Evolutionary conservation across 2,888 invertebrate genomes (phyloP).

Genomic region (Laspeyria flexula): DNA sequence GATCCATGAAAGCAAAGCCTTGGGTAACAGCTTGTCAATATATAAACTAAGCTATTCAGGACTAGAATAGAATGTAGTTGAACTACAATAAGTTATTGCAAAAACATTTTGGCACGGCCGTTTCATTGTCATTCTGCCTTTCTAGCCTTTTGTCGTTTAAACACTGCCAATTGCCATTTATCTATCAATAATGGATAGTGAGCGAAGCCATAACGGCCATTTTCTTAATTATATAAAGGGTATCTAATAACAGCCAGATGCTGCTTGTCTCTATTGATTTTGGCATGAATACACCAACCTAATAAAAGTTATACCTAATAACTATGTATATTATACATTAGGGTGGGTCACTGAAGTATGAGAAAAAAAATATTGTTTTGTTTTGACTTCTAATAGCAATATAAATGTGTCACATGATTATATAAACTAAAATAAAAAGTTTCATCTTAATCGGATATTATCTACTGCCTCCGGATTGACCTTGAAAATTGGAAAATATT

Average conservation of each 20-base stretch:
- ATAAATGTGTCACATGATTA: no score
- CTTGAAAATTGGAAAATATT: no score
- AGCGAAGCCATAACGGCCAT: neutral
- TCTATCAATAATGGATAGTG: neutral
- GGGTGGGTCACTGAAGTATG: no score
- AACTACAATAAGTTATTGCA: neutral
- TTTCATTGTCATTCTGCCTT: neutral
- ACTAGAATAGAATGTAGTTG: neutral
- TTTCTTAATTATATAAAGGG: neutral
- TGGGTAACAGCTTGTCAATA: neutral
- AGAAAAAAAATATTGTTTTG: no score
- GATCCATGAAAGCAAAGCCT: no score
- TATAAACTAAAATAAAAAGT: no score
- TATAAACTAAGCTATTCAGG: neutral
- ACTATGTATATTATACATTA: no score
- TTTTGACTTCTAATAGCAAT: no score
- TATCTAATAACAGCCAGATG: neutral
- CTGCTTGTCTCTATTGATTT: neutral
- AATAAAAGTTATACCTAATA: no score
- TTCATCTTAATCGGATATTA: no score
- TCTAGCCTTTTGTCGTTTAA: neutral
- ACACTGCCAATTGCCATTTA: neutral
- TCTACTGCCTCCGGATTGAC: no score
- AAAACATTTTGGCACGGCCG: neutral
- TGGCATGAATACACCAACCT: neutral